phyloP scores from a whole-genome alignment of 2,113 vertebrate species.

The Tyto alba region DNA sequence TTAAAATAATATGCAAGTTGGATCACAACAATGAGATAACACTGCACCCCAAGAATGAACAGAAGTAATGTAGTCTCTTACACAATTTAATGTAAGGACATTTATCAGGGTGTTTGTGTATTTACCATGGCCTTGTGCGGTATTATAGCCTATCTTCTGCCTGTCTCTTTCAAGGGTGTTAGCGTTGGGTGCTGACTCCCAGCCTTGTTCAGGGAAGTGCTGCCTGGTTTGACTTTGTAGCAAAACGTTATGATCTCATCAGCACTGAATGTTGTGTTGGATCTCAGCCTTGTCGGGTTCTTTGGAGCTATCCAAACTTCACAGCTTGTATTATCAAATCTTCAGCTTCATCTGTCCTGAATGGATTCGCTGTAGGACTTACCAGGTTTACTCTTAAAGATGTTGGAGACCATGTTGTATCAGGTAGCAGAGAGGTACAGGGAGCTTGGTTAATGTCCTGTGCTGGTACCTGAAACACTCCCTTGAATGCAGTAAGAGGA shows the following conservation, averaged over 20 bases:
- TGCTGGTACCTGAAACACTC: background rate
- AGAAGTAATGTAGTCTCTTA: background rate
- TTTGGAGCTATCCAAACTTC: background rate
- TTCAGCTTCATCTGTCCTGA: background rate
- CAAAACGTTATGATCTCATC: background rate
- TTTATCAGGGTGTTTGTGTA: background rate
- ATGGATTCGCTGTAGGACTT: background rate
- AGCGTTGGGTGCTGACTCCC: background rate
- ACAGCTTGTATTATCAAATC: background rate
- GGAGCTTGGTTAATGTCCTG: background rate
- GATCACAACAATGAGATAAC: background rate
- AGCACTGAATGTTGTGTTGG: background rate
- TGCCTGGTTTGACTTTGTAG: background rate
- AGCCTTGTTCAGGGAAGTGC: background rate
- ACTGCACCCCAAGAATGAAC: background rate
- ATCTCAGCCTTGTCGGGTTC: background rate
- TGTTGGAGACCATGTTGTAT: background rate
- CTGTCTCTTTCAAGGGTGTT: background rate
- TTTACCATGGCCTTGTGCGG: background rate
- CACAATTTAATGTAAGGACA: background rate
- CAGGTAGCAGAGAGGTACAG: background rate
- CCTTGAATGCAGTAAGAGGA: background rate
- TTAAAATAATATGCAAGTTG: rapidly evolving
- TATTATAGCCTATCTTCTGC: background rate
- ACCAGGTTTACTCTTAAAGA: background rate